These are phyloP conservation scores for Cheilosia impressa DNA, from an alignment of 2,888 invertebrate genomes.

Conservation along the genomic window DNA sequence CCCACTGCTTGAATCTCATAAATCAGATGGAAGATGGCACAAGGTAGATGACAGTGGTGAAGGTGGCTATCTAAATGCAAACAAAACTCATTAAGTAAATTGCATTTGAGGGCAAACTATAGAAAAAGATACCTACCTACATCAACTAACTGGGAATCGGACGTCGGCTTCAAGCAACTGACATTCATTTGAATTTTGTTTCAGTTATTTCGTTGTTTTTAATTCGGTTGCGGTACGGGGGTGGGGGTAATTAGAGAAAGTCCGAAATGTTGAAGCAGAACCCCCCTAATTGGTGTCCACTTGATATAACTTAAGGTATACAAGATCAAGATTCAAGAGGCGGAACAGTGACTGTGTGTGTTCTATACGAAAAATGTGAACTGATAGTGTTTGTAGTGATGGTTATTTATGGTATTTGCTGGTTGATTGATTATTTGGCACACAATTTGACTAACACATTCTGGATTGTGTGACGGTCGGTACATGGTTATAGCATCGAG, in stretches of 20 bases:
- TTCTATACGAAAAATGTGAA: background rate
- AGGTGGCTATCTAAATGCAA: slow-evolving; percentile 26
- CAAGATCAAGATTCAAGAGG: background rate
- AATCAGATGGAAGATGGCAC: slow-evolving; percentile 39
- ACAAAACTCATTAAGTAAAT: slow-evolving; percentile 61
- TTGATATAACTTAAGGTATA: background rate
- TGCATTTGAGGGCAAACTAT: slow-evolving; percentile 33
- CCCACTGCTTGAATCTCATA: slow-evolving; percentile 50
- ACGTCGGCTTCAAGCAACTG: background rate
- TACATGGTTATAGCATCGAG: background rate
- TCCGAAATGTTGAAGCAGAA: slow-evolving; percentile 28
- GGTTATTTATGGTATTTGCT: background rate
- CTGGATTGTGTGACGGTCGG: background rate
- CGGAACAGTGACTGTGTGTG: slow-evolving; percentile 17
- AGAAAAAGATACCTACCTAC: slow-evolving; percentile 17
- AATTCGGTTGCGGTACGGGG: background rate
- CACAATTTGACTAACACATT: background rate
- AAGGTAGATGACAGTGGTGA: background rate
- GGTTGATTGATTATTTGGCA: slow-evolving; percentile 28
- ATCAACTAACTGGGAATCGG: slow-evolving; percentile 19
- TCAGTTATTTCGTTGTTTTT: slow-evolving; percentile 22
- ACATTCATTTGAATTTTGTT: slow-evolving; percentile 42
- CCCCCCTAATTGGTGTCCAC: slow-evolving; percentile 46
- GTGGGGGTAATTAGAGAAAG: slow-evolving; percentile 55
- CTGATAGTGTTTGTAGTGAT: slow-evolving; percentile 11